Percentiles rank a stretch among this genome's conserved stretches.
Evolutionary conservation across 1,140 invertebrate genomes (phyloP).

Genomic region (Campodea augens): DNA sequence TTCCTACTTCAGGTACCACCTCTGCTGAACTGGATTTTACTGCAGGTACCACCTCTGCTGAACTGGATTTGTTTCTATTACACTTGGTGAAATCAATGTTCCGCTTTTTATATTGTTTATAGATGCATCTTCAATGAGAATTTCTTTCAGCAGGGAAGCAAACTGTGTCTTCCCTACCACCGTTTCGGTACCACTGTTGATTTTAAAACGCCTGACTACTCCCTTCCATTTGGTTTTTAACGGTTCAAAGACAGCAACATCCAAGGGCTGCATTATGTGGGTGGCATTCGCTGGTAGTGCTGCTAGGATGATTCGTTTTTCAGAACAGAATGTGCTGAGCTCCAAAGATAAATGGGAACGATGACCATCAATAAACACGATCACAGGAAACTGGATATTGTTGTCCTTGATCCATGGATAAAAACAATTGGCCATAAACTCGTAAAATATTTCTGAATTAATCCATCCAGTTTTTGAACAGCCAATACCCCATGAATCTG

Average conservation of each 20-base stretch:
- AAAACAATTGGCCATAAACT: slow-evolving; percentile 23
- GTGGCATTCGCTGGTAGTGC: slow-evolving; percentile 24
- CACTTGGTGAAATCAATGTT: no score
- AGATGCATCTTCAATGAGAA: no score
- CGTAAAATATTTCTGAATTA: slow-evolving; percentile 21
- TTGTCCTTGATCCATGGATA: slow-evolving; percentile 17
- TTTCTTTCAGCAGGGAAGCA: no score
- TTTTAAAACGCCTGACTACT: no score
- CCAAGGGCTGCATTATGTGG: slow-evolving; percentile 24
- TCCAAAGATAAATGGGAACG: slow-evolving; percentile 21
- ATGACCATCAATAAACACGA: slow-evolving; percentile 25
- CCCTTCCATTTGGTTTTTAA: slow-evolving; percentile 21
- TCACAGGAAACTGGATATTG: slow-evolving; percentile 19
- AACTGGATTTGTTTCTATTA: no score
- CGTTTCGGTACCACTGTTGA: no score
- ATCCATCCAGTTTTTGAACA: slow-evolving; percentile 24
- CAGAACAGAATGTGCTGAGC: slow-evolving; percentile 20
- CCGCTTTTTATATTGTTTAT: no score
- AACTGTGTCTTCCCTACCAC: no score
- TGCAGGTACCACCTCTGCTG: no score
- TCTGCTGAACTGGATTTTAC: no score
- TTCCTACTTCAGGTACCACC: no score
- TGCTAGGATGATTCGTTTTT: slow-evolving; percentile 22
- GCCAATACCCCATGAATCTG: slow-evolving; percentile 20
- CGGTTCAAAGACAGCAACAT: slow-evolving; percentile 22